Evolutionary conservation across 1,140 invertebrate species (phyloP), one percentile per base, ranked within the genome.

Genomic region (Centruroides vittatus): DNA sequence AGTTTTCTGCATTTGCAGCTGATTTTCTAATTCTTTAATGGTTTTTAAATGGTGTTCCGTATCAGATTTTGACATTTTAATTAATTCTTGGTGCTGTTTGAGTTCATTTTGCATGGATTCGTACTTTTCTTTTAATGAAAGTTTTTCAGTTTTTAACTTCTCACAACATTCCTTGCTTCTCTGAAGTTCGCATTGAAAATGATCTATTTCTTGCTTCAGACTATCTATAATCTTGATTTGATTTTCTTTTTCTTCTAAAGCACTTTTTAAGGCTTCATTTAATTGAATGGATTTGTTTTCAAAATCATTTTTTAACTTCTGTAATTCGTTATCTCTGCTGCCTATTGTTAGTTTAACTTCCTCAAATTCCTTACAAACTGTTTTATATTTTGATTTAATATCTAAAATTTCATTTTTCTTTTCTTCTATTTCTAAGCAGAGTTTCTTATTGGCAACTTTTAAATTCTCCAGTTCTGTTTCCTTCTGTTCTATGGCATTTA

Each of bases 1-100:
- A 11, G 2, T n/a, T 34, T 59, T n/a, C 36, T 57, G 57, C 36
- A 51, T 23, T n/a, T 63, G n/a, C 10, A 55, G 48, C 13, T 60
- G 56, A 23, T 5, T 23, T 48, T 53, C 11, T 13, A 50, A 47
- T 53, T 54, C 47, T n/a, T 54, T 51, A 9, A 48, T 55, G 47
- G 46, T 51, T 48, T 54, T 47, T 35, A 60, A 48, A n/a, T 48
- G 13, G 53, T 35, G 23, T 48, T 50, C 35, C 35, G 46, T 56
- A 53, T 60, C 47, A 47, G 55, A n/a, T 48, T 60, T 47, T 9
- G 65, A 35, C 8, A 60, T 41, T 35, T 48, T 57, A 55, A 53
- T 59, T 59, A 35, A 10, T 54, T 62, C 48, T 57, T 58, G 55
- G 12, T 48, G 47, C 23, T 51, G 8, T 36, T 53, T 9, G 59